Percentiles rank a stretch among this genome's conserved stretches.
These are phyloP conservation scores for Syrrhaptes paradoxus DNA, from an alignment of 2,113 vertebrate species.

Conservation along the genomic window DNA sequence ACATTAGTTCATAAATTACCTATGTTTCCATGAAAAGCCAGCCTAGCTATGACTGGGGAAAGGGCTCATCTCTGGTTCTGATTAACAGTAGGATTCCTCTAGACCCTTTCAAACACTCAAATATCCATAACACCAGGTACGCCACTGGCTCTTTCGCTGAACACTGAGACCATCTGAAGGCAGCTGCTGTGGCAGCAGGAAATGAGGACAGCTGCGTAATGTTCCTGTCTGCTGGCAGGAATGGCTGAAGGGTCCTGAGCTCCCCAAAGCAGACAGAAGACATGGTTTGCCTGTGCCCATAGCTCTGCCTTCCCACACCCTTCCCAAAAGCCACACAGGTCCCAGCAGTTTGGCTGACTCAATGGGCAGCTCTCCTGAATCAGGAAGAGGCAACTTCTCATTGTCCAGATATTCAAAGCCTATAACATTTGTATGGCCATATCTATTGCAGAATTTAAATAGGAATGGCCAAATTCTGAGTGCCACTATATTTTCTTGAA, in stretches of 20 bases:
- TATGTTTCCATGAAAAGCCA: not conserved
- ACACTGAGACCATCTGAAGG: not conserved
- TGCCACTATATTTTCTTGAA: not conserved
- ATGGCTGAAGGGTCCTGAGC: not conserved
- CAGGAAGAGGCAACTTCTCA: not conserved
- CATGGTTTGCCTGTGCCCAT: not conserved
- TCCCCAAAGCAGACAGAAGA: not conserved
- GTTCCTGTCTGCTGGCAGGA: not conserved
- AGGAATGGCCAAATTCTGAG: not conserved
- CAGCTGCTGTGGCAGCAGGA: not conserved
- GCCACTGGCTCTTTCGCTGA: not conserved
- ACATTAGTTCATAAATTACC: not conserved
- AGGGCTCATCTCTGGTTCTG: not conserved
- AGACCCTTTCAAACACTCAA: not conserved
- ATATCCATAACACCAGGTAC: not conserved
- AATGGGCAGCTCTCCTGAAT: not conserved
- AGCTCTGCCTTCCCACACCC: accelerated
- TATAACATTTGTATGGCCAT: not conserved
- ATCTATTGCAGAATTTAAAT: not conserved
- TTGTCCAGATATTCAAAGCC: not conserved
- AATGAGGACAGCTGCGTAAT: not conserved
- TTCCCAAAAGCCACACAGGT: not conserved
- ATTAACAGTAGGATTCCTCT: not conserved
- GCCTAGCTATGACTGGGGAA: not conserved
- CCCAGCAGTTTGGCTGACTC: not conserved